Evolutionary conservation across 2,797 vertebrate genomes (phyloP).

Genomic region (Setipinna tenuifilis): DNA sequence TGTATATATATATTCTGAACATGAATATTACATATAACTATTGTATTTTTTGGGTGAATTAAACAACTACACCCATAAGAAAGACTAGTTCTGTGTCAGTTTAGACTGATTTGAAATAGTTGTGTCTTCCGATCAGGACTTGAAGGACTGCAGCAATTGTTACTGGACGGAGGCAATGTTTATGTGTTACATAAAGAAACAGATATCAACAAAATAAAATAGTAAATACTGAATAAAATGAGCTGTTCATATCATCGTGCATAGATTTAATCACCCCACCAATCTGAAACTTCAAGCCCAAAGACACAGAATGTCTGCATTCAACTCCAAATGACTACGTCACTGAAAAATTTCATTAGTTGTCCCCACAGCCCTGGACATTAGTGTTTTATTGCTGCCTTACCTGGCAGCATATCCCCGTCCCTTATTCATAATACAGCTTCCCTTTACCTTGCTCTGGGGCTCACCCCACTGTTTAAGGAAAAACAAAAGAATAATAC

Average conservation of each 20-base stretch:
- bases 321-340: background rate
- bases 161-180: background rate
- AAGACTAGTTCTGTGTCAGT: background rate
- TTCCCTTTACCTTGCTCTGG: background rate
- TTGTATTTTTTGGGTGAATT: no score
- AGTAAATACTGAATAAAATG: background rate
- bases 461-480: background rate
- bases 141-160: background rate
- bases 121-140: background rate
- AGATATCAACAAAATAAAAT: background rate
- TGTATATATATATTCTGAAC: background rate
- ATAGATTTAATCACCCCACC: background rate
- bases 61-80: no score
- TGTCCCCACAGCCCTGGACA: background rate
- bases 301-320: background rate
- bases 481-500: background rate
- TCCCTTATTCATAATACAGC: background rate
- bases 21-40: no score
- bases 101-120: background rate
- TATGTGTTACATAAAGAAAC: background rate
- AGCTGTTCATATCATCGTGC: background rate
- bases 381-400: background rate
- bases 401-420: background rate
- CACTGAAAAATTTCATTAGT: background rate
- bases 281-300: background rate